phyloP scores from a whole-genome alignment of 2,797 vertebrate species.

The Xerus rutilus region DNA sequence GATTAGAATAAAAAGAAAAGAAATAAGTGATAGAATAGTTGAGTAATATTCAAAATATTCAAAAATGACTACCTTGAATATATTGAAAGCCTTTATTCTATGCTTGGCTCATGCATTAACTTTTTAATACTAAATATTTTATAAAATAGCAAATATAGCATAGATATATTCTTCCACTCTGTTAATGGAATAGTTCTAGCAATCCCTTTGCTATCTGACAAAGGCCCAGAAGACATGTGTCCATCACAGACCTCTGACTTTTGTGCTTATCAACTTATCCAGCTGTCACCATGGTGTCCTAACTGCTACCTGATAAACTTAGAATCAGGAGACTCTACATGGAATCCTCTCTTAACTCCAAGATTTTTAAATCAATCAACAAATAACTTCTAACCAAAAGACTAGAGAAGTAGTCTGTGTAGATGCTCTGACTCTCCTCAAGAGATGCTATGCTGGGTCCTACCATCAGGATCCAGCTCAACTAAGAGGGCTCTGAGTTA shows the following conservation, averaged over 20 bases:
- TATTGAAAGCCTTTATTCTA: neutral
- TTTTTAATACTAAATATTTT: constrained; percentile 26
- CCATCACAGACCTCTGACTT: neutral
- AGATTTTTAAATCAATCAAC: constrained; percentile 37
- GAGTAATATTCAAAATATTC: neutral
- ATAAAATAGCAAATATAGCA: neutral
- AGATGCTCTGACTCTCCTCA: neutral
- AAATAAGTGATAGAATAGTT: neutral
- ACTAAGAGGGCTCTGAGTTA: neutral
- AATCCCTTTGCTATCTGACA: neutral
- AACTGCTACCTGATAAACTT: neutral
- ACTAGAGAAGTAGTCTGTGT: neutral
- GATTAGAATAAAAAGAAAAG: no score
- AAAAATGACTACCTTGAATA: constrained; percentile 5
- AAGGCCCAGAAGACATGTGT: neutral
- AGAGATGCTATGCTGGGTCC: neutral
- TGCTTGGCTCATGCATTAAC: neutral
- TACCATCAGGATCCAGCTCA: neutral
- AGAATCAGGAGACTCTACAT: neutral
- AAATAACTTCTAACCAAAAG: neutral
- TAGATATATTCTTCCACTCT: neutral
- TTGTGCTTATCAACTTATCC: neutral
- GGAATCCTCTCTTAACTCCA: neutral
- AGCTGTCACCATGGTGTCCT: neutral
- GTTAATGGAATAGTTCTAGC: neutral